Evolutionary conservation across 2,113 vertebrate species (phyloP), one percentile per base, ranked within the genome.

Genomic region (Orientallactaga bullata): DNA sequence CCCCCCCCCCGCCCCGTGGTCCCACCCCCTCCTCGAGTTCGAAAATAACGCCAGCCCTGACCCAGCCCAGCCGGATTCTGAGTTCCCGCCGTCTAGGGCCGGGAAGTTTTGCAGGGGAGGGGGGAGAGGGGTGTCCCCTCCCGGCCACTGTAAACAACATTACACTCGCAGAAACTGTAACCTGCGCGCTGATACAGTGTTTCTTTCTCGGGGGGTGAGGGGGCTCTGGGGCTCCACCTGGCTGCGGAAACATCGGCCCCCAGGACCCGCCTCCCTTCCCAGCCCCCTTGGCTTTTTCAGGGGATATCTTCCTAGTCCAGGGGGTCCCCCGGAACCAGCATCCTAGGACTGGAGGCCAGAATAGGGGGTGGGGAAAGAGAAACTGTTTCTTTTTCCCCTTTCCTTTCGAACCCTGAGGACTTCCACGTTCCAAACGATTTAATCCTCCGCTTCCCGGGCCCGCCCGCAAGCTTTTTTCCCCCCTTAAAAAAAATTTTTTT

Each of bases 371-470:
- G 78, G 69, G 90, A 90, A 82, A 96, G 87, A 93, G 95, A 97
- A 96, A 96, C 96, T 96, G 96, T 96, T 88, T 51, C 81, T 96
- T 98, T 98, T 98, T 98, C 96, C 89, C 96, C 80, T 66, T 97
- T 96, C 92, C 61, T 97, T 93, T 97, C 1, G 7, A 90, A 92
- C 90, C 94, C 16, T 28, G 84, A 96, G 95, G 96, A 97, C 96
- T 98, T 95, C 96, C 95, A 97, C 9, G 4, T 97, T 94, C 97
- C 90, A 96, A 96, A 94, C 80, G 93, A 95, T 95, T 94, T 93
- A 94, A 95, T 97, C 96, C 93, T 97, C 93, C 0, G 97, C 77
- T 96, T 96, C 91, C 89, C 65, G 91, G 85, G 96, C 96, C 96
- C 96, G 96, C 95, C 96, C 93, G 96, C 91, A 47, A 96, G 93